Evolutionary conservation across 2,797 vertebrate species (phyloP).

Genomic region (Smutsia temminckii): DNA sequence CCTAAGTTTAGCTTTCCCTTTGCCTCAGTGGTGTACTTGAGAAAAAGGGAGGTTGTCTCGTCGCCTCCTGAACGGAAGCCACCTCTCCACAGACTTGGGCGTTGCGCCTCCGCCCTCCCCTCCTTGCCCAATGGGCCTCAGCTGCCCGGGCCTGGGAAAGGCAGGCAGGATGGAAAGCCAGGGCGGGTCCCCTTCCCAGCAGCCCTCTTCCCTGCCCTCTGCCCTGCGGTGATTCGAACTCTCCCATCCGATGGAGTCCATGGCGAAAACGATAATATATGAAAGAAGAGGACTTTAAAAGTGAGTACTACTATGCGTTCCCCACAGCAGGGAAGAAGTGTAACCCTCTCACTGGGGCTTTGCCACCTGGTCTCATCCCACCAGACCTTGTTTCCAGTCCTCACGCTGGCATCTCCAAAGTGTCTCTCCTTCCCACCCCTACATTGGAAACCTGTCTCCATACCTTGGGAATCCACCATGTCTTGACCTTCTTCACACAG

Average conservation of each 20-base stretch:
- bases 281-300: not conserved
- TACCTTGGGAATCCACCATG: not conserved
- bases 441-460: not conserved
- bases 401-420: not conserved
- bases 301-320: not conserved
- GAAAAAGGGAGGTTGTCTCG: not conserved
- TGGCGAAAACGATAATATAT: not conserved
- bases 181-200: not conserved
- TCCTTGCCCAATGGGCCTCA: not conserved
- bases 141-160: not conserved
- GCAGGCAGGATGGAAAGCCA: not conserved
- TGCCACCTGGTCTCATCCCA: not conserved
- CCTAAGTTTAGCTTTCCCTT: not conserved
- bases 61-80: not conserved
- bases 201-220: not conserved
- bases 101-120: rapidly evolving
- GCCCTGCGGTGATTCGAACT: not conserved
- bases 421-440: not conserved
- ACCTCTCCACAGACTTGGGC: not conserved
- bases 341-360: not conserved
- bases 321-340: not conserved
- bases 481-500: not conserved
- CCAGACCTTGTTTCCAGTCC: not conserved
- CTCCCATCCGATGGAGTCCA: not conserved
- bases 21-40: not conserved